Evolutionary conservation across 2,888 invertebrate species (phyloP), one percentile per base, ranked within the genome.

Genomic region (Creontiades dilutus): DNA sequence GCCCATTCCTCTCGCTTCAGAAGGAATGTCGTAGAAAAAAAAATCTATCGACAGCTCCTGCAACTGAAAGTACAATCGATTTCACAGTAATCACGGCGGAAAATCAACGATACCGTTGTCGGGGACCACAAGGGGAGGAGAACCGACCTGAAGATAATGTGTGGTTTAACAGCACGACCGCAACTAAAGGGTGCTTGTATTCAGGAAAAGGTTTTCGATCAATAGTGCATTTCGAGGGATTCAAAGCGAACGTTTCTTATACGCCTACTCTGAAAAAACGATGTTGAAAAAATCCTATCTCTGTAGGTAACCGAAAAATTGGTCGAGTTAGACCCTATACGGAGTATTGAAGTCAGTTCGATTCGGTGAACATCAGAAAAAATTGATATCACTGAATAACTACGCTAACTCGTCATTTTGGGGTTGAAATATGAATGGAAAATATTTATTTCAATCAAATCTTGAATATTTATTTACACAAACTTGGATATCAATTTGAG

Each of bases 31-130:
- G 68, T 68, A 27, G 68, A 68, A 68, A 68, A 68, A 57, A 68
- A 68, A 78, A 76, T 37, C 76, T 76, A 76, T 78, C 78, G 37
- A 78, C 37, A 37, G 78, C 23, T 68, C 23, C 68, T 78, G 78
- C 78, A 78, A 78, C 78, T 78, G 46, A 37, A n/a, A 37, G 46
- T 37, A 78, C 37, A 78, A 78, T 78, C 78, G 78, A 78, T 78
- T 78, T 78, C 78, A 78, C 78, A 46, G 78, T 78, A 78, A 78
- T 78, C 78, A 46, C 14, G 3, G n/a, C 46, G 78, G 37, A 78
- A 78, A 78, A 78, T 78, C 78, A 78, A 47, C n/a, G 37, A 78
- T 78, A 78, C 78, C 68, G 68, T 68, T 68, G 68, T 23, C 23
- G 57, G 57, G 13, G 57, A 57, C n/a, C 57, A 19, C 23, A 13